These are phyloP conservation scores for Leptestheria dahalacensis DNA, from an alignment of 1,140 invertebrate genomes.

Conservation along the genomic window DNA sequence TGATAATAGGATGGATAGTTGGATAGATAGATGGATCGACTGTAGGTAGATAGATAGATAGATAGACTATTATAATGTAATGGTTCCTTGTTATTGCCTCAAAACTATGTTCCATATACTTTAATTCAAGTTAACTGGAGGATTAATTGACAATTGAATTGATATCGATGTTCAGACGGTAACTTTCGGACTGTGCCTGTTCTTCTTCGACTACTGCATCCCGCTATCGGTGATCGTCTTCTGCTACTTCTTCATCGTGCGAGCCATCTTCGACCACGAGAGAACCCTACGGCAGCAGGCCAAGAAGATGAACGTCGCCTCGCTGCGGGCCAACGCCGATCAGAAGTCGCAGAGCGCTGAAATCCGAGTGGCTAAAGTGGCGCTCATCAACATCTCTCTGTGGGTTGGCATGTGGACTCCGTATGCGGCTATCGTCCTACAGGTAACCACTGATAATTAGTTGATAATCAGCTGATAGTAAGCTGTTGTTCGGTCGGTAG, in stretches of 20 bases:
- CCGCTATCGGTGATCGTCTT: conserved; percentile 20
- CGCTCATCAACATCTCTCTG: conserved; percentile 27
- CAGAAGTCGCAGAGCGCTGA: conserved; percentile 19
- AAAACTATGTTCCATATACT: neutral
- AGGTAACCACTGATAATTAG: neutral
- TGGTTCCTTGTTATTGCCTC: no score
- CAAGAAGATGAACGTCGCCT: conserved; percentile 30
- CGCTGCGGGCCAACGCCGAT: conserved; percentile 31
- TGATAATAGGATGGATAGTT: no score
- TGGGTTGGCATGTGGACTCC: conserved; percentile 30
- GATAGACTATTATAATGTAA: no score
- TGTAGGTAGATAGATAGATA: no score
- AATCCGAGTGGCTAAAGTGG: conserved; percentile 28
- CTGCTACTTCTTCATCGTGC: conserved; percentile 33
- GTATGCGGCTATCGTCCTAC: conserved; percentile 26
- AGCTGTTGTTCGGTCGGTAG: neutral
- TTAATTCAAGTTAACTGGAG: neutral
- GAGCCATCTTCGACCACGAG: conserved; percentile 32
- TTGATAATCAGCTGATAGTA: no score
- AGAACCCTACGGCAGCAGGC: conserved; percentile 30
- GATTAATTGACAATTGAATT: neutral
- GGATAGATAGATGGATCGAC: no score
- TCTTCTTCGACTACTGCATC: conserved; percentile 11
- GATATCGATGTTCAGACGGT: neutral
- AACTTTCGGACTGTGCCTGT: conserved; percentile 10